Evolutionary conservation across 2,113 vertebrate genomes (phyloP).

Genomic region (rat (Rattus norvegicus)): DNA sequence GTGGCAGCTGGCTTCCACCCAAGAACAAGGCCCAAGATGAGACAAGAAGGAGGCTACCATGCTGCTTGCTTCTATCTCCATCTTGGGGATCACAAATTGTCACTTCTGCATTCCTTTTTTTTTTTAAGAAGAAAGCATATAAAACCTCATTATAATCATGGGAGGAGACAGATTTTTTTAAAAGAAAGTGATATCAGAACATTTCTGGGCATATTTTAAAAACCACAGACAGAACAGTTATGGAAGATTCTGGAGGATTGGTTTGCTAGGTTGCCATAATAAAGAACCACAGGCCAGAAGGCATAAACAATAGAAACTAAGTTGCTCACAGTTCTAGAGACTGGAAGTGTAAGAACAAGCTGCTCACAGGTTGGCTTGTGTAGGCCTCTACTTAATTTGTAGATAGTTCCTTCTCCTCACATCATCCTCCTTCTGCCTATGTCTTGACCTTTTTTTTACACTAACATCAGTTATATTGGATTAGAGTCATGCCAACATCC

Average conservation of each 20-base stretch:
- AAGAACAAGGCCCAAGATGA: not conserved
- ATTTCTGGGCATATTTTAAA: not conserved
- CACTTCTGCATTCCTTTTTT: not conserved
- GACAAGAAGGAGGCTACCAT: not conserved
- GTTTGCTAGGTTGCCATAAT: not conserved
- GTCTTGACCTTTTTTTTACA: not conserved
- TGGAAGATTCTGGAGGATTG: not conserved
- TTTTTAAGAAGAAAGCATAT: not conserved
- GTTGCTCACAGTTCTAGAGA: not conserved
- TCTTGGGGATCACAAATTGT: not conserved
- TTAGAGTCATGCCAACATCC: not conserved
- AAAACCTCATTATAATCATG: not conserved
- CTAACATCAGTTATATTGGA: not conserved
- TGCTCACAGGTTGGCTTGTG: not conserved
- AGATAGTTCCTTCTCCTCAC: not conserved
- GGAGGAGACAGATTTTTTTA: not conserved
- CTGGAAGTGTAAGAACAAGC: not conserved
- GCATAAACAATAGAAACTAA: not conserved
- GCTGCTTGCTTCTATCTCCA: not conserved
- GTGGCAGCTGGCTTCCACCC: not conserved
- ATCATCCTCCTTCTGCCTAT: not conserved
- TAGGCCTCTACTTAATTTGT: not conserved
- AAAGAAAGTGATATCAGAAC: not conserved
- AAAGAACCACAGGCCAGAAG: not conserved
- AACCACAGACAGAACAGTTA: not conserved